Evolutionary conservation across 2,113 vertebrate species (phyloP), one percentile per base, ranked within the genome.

Genomic region (Gymnorhina tibicen): DNA sequence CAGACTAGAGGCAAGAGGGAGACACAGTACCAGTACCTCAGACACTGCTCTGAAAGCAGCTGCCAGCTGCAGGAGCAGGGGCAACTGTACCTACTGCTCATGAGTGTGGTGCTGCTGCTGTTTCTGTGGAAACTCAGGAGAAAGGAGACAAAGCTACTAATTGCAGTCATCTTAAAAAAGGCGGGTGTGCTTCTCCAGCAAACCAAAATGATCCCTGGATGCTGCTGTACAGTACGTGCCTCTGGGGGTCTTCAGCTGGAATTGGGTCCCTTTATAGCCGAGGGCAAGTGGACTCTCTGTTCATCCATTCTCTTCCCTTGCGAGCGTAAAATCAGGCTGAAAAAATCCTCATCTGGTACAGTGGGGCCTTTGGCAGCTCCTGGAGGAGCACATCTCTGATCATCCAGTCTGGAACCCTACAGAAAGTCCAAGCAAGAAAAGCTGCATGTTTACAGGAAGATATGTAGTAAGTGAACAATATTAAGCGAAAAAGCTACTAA

Each of bases 221-320:
- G n/a, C n/a, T 82, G 35, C 82, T 93, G 67, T 87, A 86, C 69
- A 92, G 93, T 49, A 64, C 7, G 1, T 17, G 78, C 66, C 73
- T 64, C 41, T 72, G 81, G n/a, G 30, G 76, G 74, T 76, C 68
- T 93, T 98, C 93, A 99, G 97, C 67, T 98, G 62, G 98, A 97
- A 92, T 87, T 98, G 39, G 96, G 92, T 59, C 94, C 87, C 85
- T 98, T 98, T 58, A 95, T 93, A 76, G 93, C 70, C 28, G 98
- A 98, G 21, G 99, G 99, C 91, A 99, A 91, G 8, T 98, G 98
- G 76, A 99, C 99, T 55, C 99, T 98, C 64, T 99, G 99, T 87
- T 99, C 99, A 75, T 99, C 99, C 99, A 99, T 99, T 73, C 99
- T 98, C 89, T 99, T 99, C 3, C 98, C 99, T 97, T 99, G 99